phyloP scores from a whole-genome alignment of 2,113 vertebrate genomes.

The Myotis brandtii region DNA sequence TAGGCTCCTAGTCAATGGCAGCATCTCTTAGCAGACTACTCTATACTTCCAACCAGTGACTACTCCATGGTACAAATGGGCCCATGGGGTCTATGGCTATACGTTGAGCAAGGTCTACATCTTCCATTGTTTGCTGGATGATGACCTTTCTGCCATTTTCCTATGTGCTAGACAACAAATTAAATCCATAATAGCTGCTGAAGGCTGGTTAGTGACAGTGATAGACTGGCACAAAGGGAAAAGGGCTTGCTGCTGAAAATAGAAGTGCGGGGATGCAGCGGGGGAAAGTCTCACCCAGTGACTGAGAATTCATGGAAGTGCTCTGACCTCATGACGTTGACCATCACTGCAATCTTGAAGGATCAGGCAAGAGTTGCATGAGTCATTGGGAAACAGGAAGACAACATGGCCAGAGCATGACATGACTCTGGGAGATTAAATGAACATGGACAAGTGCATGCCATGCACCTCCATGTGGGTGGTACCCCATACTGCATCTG shows the following conservation, averaged over 20 bases:
- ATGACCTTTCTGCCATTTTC: neutral
- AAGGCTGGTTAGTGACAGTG: neutral
- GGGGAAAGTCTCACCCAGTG: neutral
- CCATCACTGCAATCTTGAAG: neutral
- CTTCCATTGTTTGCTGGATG: neutral
- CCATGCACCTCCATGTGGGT: neutral
- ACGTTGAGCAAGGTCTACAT: neutral
- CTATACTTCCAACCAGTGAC: neutral
- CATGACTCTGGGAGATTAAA: neutral
- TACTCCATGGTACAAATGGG: neutral
- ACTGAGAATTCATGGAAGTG: neutral
- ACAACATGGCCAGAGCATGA: neutral
- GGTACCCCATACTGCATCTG: fast-evolving
- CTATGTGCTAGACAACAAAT: neutral
- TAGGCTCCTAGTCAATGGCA: neutral
- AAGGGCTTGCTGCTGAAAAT: neutral
- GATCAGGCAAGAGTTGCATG: neutral
- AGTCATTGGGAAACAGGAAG: neutral
- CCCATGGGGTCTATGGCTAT: neutral
- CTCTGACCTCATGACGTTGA: neutral
- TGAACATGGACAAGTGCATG: neutral
- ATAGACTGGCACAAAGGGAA: neutral
- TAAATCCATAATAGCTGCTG: neutral
- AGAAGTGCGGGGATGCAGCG: neutral
- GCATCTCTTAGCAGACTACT: neutral